phyloP scores from a whole-genome alignment of 1,140 invertebrate species.

The Arion vulgaris region DNA sequence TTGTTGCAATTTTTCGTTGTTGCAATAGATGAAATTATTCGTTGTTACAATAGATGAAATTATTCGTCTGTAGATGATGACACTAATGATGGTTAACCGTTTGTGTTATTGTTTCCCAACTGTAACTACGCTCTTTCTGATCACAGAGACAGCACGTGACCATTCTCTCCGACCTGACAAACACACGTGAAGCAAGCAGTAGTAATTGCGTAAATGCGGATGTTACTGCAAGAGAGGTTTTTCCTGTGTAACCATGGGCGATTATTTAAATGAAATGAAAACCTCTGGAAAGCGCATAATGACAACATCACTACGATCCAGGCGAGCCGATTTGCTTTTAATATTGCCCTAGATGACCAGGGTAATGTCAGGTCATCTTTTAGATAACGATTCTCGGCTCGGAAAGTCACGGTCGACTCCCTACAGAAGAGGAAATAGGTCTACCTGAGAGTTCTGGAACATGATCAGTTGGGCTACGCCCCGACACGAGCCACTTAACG shows the following conservation, averaged over 20 bases:
- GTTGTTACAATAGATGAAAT: too few relatives aligned
- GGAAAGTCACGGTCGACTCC: neutral
- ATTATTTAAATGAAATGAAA: slow-evolving; percentile 1
- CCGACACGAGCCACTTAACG: slow-evolving; percentile 6
- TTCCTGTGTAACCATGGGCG: neutral
- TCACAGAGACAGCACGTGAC: neutral
- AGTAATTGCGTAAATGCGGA: neutral
- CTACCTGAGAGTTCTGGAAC: neutral
- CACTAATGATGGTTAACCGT: too few relatives aligned
- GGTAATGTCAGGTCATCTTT: neutral
- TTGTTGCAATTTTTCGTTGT: too few relatives aligned
- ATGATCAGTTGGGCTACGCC: neutral
- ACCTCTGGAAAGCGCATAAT: neutral
- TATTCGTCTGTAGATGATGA: too few relatives aligned
- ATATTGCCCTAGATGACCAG: neutral
- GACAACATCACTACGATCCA: neutral
- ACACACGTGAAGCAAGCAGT: neutral
- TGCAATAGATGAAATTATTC: too few relatives aligned
- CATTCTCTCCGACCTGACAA: neutral
- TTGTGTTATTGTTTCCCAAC: neutral
- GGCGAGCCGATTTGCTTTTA: neutral
- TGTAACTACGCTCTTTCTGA: neutral
- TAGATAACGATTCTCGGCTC: neutral
- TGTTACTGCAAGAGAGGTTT: neutral
- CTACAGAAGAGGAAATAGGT: neutral